Evolutionary conservation across 2,888 invertebrate species (phyloP), one percentile per base, ranked within the genome.

Genomic region (Aspidiotus rigidus): DNA sequence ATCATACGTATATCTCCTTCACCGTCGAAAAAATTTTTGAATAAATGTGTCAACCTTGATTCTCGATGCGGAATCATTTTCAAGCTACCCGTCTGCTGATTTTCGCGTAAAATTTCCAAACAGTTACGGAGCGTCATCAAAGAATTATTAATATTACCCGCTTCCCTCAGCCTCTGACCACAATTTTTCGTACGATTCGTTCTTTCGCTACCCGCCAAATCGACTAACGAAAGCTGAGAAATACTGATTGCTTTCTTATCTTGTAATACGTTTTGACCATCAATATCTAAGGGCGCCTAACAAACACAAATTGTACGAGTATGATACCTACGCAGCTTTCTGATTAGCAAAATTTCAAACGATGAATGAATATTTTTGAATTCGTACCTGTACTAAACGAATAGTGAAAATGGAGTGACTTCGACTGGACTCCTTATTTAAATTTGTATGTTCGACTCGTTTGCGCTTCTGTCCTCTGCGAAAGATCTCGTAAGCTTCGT

Each of bases 11-110:
- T 93, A 75, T 89, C 89, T 0, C 98, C 97, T 77, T 95, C 91
- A 0, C 97, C 96, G 77, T 99, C 98, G 78, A 99, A 98, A 80
- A 90, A 99, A 77, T 91, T 96, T 78, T 97, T 97, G 78, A 99
- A 97, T 69, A 97, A 81, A 79, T 93, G 91, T 0, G 98, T 99
- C 11, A 99, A 83, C 75, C 93, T 91, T 0, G 93, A 90, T 75
- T 98, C 96, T 40, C 98, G 81, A 78, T 97, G 99, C 0, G 98
- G 97, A 0, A 98, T 92, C 0, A 83, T 78, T 56, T 66, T 71
- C 16, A 56, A 54, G 44, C 55, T 56, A 13, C 83, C 83, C 2
- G 77, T 78, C 13, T 83, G 79, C 76, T 96, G 96, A 78, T 96
- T 97, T 75, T 96, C 95, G 61, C 96, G 80, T 72, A 98, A 80